Evolutionary conservation across 1,140 invertebrate species (phyloP), one percentile per base, ranked within the genome.

Genomic region (Zophobas atratus): DNA sequence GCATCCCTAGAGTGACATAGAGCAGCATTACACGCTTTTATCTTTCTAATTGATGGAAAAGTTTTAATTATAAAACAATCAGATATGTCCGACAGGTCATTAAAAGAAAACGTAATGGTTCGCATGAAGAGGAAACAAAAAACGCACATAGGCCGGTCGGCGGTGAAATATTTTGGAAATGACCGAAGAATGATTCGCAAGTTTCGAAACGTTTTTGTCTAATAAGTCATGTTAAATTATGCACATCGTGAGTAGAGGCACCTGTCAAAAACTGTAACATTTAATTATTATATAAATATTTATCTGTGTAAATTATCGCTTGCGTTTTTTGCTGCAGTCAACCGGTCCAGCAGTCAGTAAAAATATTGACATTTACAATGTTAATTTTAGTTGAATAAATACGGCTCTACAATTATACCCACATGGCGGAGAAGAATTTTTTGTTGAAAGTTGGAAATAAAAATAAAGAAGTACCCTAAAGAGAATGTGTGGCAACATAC

Each of bases 41-140:
- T 60, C 70, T 77, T 73, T 71, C 76, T 77, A 77, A 77, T 77
- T 72, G 76, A 77, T 77, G 53, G 60, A 76, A 76, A 76, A 67
- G 6, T 67, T 67, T 67, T 67, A 67, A 67, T 67, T 67, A 43
- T 67, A 43, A 67, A 67, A 41, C 35, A 60, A 43, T 67, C 60
- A 67, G 43, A 67, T 39, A 60, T 67, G 60, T 67, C 60, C 60
- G 38, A 43, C 38, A 36, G 35, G 56, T 60, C 56, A 36, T 60
- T 60, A 60, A 60, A 60, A 33, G 56, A 60, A 60, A 60, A 60
- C 36, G 60, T 67, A 43, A 43, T 67, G 36, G 60, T 67, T 60
- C 55, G 55, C 55, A 6, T 35, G 55, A 57, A 57, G 3, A 2
- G 36, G 32, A 60, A 38, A 60, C 6, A 60, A 60, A 60, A 60